These are phyloP conservation scores for Telmatochromis bifrenatus DNA, from an alignment of 2,113 vertebrate species.

Conservation along the genomic window DNA sequence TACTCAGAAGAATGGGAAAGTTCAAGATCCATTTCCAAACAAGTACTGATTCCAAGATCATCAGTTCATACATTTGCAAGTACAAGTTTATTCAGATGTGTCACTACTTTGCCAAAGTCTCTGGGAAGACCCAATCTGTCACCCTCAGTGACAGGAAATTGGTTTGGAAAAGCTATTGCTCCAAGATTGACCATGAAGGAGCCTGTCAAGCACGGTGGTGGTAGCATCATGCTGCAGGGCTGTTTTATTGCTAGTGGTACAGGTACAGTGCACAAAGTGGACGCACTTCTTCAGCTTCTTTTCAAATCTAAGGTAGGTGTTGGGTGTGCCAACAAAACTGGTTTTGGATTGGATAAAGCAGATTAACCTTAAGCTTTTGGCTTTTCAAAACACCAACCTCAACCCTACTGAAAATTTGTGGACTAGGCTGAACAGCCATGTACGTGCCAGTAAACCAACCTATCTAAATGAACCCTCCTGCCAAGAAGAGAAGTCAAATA, in stretches of 20 bases:
- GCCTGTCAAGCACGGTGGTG: background rate
- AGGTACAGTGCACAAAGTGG: background rate
- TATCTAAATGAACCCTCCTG: background rate
- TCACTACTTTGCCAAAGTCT: background rate
- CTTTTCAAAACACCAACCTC: background rate
- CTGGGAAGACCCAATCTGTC: background rate
- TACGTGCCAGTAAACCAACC: background rate
- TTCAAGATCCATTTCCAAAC: background rate
- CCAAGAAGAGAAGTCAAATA: background rate
- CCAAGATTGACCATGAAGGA: background rate
- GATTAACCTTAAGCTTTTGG: background rate
- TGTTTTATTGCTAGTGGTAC: background rate
- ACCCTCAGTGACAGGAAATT: background rate
- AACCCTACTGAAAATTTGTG: background rate
- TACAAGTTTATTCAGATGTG: background rate
- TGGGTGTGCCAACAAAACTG: background rate
- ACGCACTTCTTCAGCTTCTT: background rate
- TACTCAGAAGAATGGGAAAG: background rate
- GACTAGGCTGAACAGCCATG: background rate
- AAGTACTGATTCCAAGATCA: background rate
- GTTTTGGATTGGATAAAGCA: background rate
- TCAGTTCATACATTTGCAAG: background rate
- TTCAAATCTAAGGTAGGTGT: background rate
- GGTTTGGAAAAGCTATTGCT: background rate
- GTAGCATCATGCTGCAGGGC: background rate